Percentiles rank a stretch among this genome's conserved stretches.
These are phyloP conservation scores for Amblyraja radiata DNA, from an alignment of 2,797 vertebrate species.

Conservation along the genomic window DNA sequence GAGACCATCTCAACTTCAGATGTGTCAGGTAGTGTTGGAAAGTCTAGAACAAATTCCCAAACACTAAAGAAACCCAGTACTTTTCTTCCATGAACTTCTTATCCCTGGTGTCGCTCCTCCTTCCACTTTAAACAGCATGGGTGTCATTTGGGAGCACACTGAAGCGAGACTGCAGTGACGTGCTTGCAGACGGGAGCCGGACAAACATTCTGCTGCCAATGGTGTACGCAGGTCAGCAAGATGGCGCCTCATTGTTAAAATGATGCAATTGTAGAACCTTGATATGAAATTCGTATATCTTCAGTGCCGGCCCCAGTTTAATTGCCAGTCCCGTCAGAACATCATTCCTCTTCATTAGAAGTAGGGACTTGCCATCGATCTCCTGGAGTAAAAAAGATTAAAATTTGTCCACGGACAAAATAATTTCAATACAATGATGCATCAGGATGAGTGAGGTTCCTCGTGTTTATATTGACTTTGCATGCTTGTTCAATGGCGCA, in stretches of 20 bases:
- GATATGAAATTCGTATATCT: slow-evolving; percentile 85
- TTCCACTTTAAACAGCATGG: not conserved
- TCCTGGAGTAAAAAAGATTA: slow-evolving; percentile 57
- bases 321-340: slow-evolving; percentile 83
- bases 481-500: not conserved
- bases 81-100: not conserved
- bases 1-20: no score
- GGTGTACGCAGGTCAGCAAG: slow-evolving; percentile 53
- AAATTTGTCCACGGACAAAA: no score
- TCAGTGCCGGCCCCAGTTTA: slow-evolving; percentile 81
- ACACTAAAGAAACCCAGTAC: not conserved
- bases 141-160: not conserved
- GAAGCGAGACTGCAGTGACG: slow-evolving; percentile 12
- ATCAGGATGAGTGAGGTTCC: no score
- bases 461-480: not conserved
- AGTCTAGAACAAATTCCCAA: not conserved
- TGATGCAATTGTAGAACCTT: slow-evolving; percentile 83
- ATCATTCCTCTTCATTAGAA: slow-evolving; percentile 84
- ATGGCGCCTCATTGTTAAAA: slow-evolving; percentile 70
- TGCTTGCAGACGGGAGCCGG: not conserved
- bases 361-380: slow-evolving; percentile 82
- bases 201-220: not conserved
- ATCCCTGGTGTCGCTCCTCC: not conserved
- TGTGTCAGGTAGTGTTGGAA: not conserved
- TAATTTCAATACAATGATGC: no score